Evolutionary conservation across 2,888 invertebrate species (phyloP).

Genomic region (Athripsodes cinereus): DNA sequence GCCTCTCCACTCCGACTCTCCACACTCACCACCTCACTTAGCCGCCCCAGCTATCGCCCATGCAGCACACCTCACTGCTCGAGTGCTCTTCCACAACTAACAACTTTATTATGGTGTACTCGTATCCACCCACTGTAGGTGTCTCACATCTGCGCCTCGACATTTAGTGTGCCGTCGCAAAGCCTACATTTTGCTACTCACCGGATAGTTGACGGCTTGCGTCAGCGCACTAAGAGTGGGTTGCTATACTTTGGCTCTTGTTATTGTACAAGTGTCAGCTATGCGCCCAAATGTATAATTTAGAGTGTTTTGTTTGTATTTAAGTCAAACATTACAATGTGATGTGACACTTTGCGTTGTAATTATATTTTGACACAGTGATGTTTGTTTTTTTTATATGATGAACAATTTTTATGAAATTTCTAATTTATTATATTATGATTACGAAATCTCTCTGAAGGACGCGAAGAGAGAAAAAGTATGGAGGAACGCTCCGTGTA

Average conservation of each 20-base stretch:
- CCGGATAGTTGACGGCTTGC: not conserved
- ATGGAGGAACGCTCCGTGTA: not conserved
- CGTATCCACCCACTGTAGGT: not conserved
- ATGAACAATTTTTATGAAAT: constrained; percentile 7
- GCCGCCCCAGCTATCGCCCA: constrained; percentile 48
- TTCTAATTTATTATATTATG: not conserved
- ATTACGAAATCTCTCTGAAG: not conserved
- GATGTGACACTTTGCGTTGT: not conserved
- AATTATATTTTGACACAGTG: constrained; percentile 2
- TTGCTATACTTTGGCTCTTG: too few species aligned
- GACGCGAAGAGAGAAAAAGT: not conserved
- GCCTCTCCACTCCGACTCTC: constrained; percentile 59
- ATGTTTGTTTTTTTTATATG: constrained; percentile 3
- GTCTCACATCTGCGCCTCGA: not conserved
- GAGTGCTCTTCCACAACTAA: constrained; percentile 47
- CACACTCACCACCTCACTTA: constrained; percentile 42
- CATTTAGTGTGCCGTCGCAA: not conserved
- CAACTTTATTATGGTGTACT: not conserved
- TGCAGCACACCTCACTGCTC: constrained; percentile 40
- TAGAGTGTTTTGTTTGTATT: not conserved
- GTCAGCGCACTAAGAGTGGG: not conserved
- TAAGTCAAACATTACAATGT: not conserved
- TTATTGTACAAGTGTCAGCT: not conserved
- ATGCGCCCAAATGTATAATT: too few species aligned
- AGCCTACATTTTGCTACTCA: not conserved